Percentiles rank a stretch among this genome's conserved stretches.
phyloP scores from a whole-genome alignment of 2,113 vertebrate genomes.

The Eolophus roseicapilla region DNA sequence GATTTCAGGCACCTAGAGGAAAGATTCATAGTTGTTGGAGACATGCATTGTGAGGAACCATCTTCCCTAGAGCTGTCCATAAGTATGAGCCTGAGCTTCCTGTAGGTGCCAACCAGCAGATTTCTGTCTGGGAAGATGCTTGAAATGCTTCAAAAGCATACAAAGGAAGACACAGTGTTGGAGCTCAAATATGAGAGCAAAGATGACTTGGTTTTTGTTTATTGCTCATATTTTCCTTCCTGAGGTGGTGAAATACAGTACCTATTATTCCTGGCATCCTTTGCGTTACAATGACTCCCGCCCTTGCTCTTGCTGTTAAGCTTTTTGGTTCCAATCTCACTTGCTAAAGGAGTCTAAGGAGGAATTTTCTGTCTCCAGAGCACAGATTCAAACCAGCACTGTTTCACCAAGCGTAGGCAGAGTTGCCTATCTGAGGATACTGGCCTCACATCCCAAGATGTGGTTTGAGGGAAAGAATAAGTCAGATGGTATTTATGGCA shows the following conservation, averaged over 20 bases:
- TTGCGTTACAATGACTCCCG: not conserved
- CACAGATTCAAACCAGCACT: not conserved
- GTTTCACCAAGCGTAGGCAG: not conserved
- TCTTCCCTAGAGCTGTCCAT: not conserved
- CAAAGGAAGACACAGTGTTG: not conserved
- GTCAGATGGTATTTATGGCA: not conserved
- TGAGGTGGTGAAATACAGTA: not conserved
- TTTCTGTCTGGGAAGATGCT: not conserved
- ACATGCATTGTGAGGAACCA: not conserved
- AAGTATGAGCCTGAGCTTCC: not conserved
- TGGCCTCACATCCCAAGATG: not conserved
- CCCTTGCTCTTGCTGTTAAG: not conserved
- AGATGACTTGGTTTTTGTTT: not conserved
- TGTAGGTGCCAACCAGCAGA: not conserved
- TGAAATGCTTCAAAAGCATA: not conserved
- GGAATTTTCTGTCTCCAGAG: not conserved
- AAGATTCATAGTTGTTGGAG: not conserved
- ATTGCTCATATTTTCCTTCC: not conserved
- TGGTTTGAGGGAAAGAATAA: not conserved
- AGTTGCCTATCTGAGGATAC: not conserved
- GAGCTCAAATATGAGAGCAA: not conserved
- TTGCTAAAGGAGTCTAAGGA: not conserved
- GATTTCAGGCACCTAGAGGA: not conserved
- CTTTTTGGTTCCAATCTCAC: not conserved
- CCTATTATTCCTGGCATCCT: slow-evolving; percentile 1